phyloP scores from a whole-genome alignment of 1,140 invertebrate genomes.

The Eurosta solidaginis region DNA sequence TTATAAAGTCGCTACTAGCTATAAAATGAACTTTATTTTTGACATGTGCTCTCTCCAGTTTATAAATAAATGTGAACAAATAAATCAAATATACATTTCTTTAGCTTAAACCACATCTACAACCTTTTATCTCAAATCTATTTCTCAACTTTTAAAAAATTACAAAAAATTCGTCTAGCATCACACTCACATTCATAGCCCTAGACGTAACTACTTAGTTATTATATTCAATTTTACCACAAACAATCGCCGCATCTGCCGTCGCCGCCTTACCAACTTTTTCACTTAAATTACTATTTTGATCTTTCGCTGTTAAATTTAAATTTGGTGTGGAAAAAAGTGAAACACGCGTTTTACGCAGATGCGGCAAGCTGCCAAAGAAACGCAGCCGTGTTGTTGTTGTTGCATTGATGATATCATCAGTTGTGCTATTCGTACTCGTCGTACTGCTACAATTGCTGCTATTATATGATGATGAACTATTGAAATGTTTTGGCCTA shows the following conservation, averaged over 20 bases:
- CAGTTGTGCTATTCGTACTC: not conserved
- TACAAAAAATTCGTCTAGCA: too few species aligned
- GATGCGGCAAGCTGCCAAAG: constrained; percentile 32
- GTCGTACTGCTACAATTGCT: not conserved
- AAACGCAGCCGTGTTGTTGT: not conserved
- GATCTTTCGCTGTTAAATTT: not conserved
- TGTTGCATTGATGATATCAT: not conserved
- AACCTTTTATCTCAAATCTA: too few species aligned
- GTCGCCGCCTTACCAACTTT: not conserved
- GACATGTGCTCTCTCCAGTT: too few species aligned
- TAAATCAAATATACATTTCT: too few species aligned
- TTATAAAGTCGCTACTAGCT: too few species aligned
- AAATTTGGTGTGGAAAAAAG: constrained; percentile 24
- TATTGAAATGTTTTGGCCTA: constrained; percentile 19
- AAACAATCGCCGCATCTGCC: not conserved
- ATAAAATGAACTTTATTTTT: too few species aligned
- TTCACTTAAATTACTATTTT: not conserved
- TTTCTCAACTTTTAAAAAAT: too few species aligned
- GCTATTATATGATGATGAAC: not conserved
- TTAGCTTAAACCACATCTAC: too few species aligned
- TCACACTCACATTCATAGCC: too few species aligned
- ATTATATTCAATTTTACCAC: not conserved
- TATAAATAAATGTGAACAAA: too few species aligned
- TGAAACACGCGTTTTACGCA: constrained; percentile 23
- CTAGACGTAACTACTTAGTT: too few species aligned